Evolutionary conservation across 2,113 vertebrate genomes (phyloP).

Genomic region (Cebus imitator): DNA sequence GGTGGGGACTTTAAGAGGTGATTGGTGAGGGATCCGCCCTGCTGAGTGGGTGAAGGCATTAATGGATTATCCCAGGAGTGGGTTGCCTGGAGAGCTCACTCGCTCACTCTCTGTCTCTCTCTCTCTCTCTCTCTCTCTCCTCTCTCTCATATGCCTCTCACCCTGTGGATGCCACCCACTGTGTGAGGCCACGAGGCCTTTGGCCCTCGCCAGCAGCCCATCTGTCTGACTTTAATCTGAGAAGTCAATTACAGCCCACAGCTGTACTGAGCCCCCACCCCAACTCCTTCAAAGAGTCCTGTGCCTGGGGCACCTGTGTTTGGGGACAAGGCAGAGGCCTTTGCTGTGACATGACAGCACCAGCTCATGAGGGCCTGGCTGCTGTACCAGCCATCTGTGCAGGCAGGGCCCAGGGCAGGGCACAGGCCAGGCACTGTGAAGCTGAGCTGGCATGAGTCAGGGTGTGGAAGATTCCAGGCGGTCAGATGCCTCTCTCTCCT

Average conservation of each 20-base stretch:
- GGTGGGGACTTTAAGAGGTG: neutral
- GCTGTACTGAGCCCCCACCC: slow-evolving; percentile 71
- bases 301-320: slow-evolving; percentile 77
- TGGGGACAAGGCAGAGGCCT: slow-evolving; percentile 73
- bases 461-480: neutral
- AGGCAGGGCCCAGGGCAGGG: neutral
- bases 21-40: neutral
- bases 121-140: no score
- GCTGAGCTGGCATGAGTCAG: neutral
- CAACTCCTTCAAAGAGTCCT: slow-evolving; percentile 69
- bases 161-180: neutral
- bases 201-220: neutral
- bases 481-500: neutral
- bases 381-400: no score
- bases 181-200: neutral
- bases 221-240: slow-evolving; percentile 63
- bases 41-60: neutral
- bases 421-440: neutral
- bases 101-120: no score
- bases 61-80: neutral
- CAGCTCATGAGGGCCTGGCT: neutral
- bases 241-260: slow-evolving; percentile 76
- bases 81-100: neutral
- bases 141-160: neutral
- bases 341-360: neutral